Conservation (phyloP, 2,888 invertebrate species). For the Catocala fraxini region DNA sequence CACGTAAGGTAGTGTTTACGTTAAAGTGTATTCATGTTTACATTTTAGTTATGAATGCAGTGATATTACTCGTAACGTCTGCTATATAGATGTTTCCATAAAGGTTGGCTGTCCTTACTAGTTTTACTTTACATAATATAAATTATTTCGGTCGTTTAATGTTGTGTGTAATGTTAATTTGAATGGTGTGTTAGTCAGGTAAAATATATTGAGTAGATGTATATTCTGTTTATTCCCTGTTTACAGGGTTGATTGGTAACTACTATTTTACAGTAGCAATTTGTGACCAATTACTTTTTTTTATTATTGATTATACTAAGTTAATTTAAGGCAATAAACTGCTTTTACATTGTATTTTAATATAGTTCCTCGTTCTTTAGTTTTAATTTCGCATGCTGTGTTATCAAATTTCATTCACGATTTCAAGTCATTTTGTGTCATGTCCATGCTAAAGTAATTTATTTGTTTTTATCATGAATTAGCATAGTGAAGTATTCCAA, state of each 20-base stretch:
- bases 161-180: too few species aligned
- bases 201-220: constrained; percentile 40
- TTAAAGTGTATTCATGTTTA: constrained; percentile 59
- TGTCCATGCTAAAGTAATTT: constrained; percentile 67
- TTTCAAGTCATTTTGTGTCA: constrained; percentile 79
- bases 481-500: constrained; percentile 76
- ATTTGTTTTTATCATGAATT: constrained; percentile 67
- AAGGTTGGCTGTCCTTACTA: constrained; percentile 46
- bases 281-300: constrained; percentile 31
- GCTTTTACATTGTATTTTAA: constrained; percentile 47
- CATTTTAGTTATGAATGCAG: constrained; percentile 65
- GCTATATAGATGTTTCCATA: constrained; percentile 46
- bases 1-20: constrained; percentile 58
- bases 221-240: constrained; percentile 43
- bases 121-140: constrained; percentile 40
- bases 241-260: constrained; percentile 39
- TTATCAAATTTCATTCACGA: constrained; percentile 55
- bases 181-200: constrained; percentile 39
- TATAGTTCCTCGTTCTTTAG: constrained; percentile 69
- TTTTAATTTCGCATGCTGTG: constrained; percentile 66
- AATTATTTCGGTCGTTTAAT: constrained; percentile 39
- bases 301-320: constrained; percentile 42
- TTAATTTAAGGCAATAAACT: constrained; percentile 37
- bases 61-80: constrained; percentile 77
- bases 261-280: constrained; percentile 27